Conservation (phyloP, 2,888 invertebrate genomes). For the Apamea monoglypha region DNA sequence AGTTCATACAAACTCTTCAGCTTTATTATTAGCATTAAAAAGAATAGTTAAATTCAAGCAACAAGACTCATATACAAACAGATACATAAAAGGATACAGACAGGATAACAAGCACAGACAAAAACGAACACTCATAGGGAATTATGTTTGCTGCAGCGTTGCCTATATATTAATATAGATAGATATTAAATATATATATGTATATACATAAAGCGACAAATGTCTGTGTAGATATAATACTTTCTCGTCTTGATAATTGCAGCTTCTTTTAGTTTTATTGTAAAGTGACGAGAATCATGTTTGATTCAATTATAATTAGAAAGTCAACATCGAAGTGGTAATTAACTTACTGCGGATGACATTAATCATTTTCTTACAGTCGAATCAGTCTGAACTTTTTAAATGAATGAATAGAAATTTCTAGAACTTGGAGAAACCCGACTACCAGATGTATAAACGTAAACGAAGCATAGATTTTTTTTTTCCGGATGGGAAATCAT, state of each 20-base stretch:
- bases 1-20: too few relatives aligned
- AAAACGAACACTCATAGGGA: too few relatives aligned
- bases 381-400: background rate
- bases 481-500: too few relatives aligned
- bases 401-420: background rate
- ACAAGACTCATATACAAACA: too few relatives aligned
- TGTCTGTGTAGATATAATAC: slow-evolving; percentile 16
- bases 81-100: too few relatives aligned
- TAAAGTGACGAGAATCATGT: slow-evolving; percentile 12
- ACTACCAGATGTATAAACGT: background rate
- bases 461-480: background rate
- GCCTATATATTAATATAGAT: too few relatives aligned
- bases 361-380: slow-evolving; percentile 29
- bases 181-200: too few relatives aligned
- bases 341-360: slow-evolving; percentile 37
- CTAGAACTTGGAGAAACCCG: background rate
- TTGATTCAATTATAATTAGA: slow-evolving; percentile 55
- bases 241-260: slow-evolving; percentile 33
- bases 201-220: background rate
- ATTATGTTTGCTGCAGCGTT: too few relatives aligned
- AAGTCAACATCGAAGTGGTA: slow-evolving; percentile 32
- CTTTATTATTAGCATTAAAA: too few relatives aligned
- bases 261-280: slow-evolving; percentile 31
- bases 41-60: too few relatives aligned
- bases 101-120: too few relatives aligned